Conservation (phyloP, 2,113 vertebrate species). For the Lucifuga dentata region DNA sequence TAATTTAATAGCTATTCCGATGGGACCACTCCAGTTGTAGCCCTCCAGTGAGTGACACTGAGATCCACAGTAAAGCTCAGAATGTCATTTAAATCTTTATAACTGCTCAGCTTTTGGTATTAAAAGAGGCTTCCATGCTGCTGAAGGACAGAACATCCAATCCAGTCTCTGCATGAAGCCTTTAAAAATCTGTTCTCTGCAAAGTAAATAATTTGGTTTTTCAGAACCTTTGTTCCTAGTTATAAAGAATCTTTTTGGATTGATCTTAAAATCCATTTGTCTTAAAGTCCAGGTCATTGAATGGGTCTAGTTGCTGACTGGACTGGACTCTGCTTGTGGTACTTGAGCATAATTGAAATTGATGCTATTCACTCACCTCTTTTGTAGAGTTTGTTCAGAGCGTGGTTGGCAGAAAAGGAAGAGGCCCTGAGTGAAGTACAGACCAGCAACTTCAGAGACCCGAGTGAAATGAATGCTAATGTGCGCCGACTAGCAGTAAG, state of each 20-base stretch:
- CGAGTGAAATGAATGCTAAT: conserved; percentile 89
- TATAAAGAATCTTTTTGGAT: background rate
- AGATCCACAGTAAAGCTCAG: background rate
- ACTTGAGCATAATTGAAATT: conserved; percentile 4
- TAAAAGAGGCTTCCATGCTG: background rate
- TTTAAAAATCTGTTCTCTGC: background rate
- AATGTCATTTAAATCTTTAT: background rate
- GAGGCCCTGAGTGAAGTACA: conserved; percentile 90
- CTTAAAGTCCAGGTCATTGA: background rate
- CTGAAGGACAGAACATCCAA: background rate
- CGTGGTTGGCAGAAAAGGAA: conserved; percentile 93
- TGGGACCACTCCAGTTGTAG: background rate
- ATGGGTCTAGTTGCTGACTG: background rate
- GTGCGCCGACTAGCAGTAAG: conserved; percentile 93
- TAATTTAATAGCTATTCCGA: background rate
- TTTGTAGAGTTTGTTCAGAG: conserved; percentile 88
- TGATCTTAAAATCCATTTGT: background rate
- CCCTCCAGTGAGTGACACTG: background rate
- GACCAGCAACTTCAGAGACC: conserved; percentile 90
- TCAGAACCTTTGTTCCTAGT: background rate
- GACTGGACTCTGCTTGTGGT: conserved; percentile 8
- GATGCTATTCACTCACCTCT: background rate
- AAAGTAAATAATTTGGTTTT: background rate
- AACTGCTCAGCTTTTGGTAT: background rate
- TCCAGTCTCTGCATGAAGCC: background rate